Evolutionary conservation across 2,888 invertebrate species (phyloP).

Genomic region (Orthosia cruda): DNA sequence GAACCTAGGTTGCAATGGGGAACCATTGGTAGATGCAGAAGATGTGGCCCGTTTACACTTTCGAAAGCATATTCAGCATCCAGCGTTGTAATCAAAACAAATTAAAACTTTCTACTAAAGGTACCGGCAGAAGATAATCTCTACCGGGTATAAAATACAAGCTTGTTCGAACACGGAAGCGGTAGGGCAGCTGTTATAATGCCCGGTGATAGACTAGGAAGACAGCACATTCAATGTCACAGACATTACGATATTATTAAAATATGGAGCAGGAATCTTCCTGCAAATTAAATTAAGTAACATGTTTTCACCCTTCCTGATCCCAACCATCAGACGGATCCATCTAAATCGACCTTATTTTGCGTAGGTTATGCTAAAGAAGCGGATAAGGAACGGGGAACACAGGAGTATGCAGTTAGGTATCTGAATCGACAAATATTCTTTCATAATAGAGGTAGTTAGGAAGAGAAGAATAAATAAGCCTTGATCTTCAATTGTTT

Average conservation of each 20-base stretch:
- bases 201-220: conserved; percentile 75
- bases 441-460: not conserved
- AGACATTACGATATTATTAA: conserved; percentile 58
- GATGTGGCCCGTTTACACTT: no score
- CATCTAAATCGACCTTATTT: not conserved
- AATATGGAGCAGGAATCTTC: conserved; percentile 42
- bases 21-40: no score
- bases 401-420: not conserved
- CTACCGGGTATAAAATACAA: conserved; percentile 38
- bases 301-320: conserved; percentile 12
- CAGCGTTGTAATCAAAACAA: not conserved
- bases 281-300: conserved; percentile 21
- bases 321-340: not conserved
- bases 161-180: conserved; percentile 71
- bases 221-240: conserved; percentile 73
- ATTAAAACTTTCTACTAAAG: not conserved
- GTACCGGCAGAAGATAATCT: not conserved
- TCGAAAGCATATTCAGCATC: no score
- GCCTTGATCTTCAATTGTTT: not conserved
- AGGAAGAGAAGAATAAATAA: not conserved
- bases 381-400: not conserved
- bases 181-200: conserved; percentile 63
- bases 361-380: not conserved
- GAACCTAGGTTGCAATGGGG: no score
- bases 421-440: no score